A percentile compares a stretch with the other conserved stretches of the same genome.
Conservation (phyloP, 2,797 vertebrate genomes). For the Falco rusticolus region DNA sequence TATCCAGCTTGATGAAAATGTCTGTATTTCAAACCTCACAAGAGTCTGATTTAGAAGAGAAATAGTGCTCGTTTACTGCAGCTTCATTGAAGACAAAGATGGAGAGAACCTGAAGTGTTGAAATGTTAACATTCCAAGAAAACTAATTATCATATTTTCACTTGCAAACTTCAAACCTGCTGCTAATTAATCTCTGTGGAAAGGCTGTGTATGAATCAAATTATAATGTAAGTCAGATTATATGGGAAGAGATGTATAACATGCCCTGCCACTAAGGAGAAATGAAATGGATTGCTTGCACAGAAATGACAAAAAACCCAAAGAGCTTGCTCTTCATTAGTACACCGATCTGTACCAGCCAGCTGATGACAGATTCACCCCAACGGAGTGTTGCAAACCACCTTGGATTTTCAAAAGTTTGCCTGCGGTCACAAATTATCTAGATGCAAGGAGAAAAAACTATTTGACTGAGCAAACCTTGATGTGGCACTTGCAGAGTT, state of each 20-base stretch:
- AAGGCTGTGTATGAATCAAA: slow-evolving; percentile 64
- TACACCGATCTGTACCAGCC: slow-evolving; percentile 72
- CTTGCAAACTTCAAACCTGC: slow-evolving; percentile 70
- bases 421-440: slow-evolving; percentile 86
- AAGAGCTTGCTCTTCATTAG: slow-evolving; percentile 80
- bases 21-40: slow-evolving; percentile 65
- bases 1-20: slow-evolving; percentile 67
- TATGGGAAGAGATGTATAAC: slow-evolving; percentile 67
- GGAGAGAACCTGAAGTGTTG: slow-evolving; percentile 47
- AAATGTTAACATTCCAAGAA: slow-evolving; percentile 59
- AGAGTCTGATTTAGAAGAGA: slow-evolving; percentile 69
- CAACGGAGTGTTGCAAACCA: slow-evolving; percentile 78
- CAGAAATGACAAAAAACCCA: slow-evolving; percentile 72
- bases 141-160: slow-evolving; percentile 73
- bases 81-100: slow-evolving; percentile 61
- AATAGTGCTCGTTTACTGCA: slow-evolving; percentile 69
- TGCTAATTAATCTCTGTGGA: slow-evolving; percentile 72
- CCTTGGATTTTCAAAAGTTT: slow-evolving; percentile 85
- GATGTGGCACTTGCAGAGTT: slow-evolving; percentile 75
- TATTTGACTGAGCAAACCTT: slow-evolving; percentile 82
- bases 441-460: slow-evolving; percentile 83
- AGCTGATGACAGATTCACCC: slow-evolving; percentile 82
- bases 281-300: slow-evolving; percentile 48
- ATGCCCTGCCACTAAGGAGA: slow-evolving; percentile 33
- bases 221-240: slow-evolving; percentile 67